Conservation (phyloP, 2,113 vertebrate genomes). For the Sminthopsis crassicaudata region DNA sequence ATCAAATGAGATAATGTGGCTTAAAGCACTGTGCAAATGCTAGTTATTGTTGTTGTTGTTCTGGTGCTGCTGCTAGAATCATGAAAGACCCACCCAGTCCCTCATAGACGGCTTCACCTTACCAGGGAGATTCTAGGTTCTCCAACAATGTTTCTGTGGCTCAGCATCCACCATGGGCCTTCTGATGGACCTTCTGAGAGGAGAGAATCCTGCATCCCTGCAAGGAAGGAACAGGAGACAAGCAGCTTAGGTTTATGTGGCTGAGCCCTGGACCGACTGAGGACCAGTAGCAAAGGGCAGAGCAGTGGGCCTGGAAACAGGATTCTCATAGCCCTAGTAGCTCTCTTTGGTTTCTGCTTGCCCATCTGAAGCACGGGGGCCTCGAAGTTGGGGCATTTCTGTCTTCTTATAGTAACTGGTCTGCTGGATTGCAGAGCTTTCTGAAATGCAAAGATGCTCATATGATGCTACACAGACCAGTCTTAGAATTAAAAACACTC, state of each 20-base stretch:
- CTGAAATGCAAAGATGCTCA: neutral
- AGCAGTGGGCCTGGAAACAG: neutral
- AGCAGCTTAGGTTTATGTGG: neutral
- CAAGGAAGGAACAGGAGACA: constrained; percentile 7
- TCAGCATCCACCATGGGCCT: neutral
- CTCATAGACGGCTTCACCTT: neutral
- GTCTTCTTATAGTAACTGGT: neutral
- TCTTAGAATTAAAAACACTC: neutral
- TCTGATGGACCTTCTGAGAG: constrained; percentile 8
- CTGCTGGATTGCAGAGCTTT: neutral
- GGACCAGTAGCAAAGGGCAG: neutral
- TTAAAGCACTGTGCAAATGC: neutral
- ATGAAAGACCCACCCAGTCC: neutral
- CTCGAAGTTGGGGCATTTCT: neutral
- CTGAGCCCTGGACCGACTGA: neutral
- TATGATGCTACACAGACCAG: neutral
- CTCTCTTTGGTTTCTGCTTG: neutral
- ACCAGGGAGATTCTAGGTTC: neutral
- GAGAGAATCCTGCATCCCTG: neutral
- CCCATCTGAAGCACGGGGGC: neutral
- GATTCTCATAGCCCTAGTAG: neutral
- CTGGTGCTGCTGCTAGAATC: neutral
- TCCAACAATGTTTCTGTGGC: neutral
- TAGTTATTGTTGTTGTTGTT: neutral
- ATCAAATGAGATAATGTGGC: neutral